Conservation (phyloP, 2,888 invertebrate species). For the Petrolisthes manimaculis region DNA sequence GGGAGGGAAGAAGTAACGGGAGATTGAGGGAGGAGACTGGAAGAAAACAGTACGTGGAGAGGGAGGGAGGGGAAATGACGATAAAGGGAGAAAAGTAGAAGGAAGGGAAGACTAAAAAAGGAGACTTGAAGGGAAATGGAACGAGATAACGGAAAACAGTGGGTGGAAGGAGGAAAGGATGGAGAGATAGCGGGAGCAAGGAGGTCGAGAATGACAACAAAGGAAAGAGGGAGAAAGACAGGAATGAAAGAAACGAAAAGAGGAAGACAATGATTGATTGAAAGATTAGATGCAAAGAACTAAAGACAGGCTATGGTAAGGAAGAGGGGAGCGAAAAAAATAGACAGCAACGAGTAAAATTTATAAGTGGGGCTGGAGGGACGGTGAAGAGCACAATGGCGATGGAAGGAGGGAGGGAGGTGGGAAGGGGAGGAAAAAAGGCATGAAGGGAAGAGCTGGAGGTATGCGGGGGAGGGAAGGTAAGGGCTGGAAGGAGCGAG, state of each 20-base stretch:
- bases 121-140: not conserved
- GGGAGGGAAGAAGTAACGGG: not conserved
- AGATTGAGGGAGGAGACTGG: not conserved
- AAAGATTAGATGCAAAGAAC: not conserved
- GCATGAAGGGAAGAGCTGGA: not conserved
- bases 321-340: not conserved
- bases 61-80: not conserved
- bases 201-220: not conserved
- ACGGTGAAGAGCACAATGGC: not conserved
- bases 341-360: not conserved
- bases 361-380: not conserved
- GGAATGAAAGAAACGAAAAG: not conserved
- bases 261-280: not conserved
- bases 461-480: not conserved
- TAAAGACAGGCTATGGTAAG: not conserved
- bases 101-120: not conserved
- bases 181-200: not conserved
- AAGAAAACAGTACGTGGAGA: not conserved
- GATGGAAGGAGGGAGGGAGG: not conserved
- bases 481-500: not conserved
- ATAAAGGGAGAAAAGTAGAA: not conserved
- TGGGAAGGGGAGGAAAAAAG: not conserved
- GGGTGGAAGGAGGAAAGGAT: not conserved
- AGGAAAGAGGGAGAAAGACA: not conserved
- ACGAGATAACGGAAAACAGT: not conserved